phyloP scores from a whole-genome alignment of 2,888 invertebrate genomes.

The Polydrusus pterygomalis region DNA sequence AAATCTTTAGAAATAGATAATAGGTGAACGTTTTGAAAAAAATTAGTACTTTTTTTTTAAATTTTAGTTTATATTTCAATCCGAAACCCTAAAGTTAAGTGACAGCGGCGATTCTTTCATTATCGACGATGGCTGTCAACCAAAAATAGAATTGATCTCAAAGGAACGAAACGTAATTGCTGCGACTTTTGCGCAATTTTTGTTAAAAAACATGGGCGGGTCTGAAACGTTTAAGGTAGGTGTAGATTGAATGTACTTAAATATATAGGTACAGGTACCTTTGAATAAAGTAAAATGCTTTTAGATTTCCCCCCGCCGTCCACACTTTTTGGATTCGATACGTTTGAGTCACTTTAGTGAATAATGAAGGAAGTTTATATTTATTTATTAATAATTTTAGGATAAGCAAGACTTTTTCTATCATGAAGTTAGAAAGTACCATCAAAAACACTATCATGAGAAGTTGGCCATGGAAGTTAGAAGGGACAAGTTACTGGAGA shows the following conservation, averaged over 20 bases:
- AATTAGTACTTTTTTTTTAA: constrained; percentile 14
- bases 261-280: too few relatives aligned
- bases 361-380: constrained; percentile 82
- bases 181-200: constrained; percentile 93
- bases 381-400: constrained; percentile 24
- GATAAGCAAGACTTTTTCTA: constrained; percentile 77
- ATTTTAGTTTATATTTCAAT: constrained; percentile 80
- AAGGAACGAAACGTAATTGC: constrained; percentile 93
- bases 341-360: too few relatives aligned
- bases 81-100: constrained; percentile 75
- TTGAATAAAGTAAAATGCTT: constrained; percentile 60
- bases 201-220: constrained; percentile 94
- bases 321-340: too few relatives aligned
- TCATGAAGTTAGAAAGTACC: constrained; percentile 86
- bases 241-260: not conserved
- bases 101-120: constrained; percentile 80
- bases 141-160: constrained; percentile 87
- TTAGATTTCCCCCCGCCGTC: too few relatives aligned
- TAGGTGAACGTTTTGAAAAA: too few relatives aligned
- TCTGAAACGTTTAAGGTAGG: constrained; percentile 90
- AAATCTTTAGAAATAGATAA: too few relatives aligned
- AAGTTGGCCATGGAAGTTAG: constrained; percentile 88
- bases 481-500: constrained; percentile 87
- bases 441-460: constrained; percentile 91
- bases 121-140: constrained; percentile 94